Conservation (phyloP, 2,113 vertebrate genomes). For the Epinephelus moara region DNA sequence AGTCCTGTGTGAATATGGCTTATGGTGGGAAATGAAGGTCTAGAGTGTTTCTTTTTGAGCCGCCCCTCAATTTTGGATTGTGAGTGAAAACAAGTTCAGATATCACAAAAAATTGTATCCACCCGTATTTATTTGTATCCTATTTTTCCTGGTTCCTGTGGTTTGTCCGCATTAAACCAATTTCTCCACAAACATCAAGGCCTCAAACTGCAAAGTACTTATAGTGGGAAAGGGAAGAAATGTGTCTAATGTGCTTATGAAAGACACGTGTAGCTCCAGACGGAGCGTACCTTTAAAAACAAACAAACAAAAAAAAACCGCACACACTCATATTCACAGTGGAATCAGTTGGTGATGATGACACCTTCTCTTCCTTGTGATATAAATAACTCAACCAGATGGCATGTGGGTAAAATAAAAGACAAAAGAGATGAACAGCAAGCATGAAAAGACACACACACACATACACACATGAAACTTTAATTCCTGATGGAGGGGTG, state of each 20-base stretch:
- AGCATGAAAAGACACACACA: constrained; percentile 31
- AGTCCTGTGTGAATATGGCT: too few relatives aligned
- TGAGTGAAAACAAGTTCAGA: background rate
- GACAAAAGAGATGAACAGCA: constrained; percentile 34
- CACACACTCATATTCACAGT: constrained; percentile 7
- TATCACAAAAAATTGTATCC: background rate
- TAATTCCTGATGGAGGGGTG: background rate
- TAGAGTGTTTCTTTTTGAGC: background rate
- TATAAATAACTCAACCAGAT: constrained; percentile 67
- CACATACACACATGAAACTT: constrained; percentile 23
- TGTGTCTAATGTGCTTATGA: constrained; percentile 4
- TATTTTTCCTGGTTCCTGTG: background rate
- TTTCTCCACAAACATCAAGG: background rate
- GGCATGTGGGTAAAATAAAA: constrained; percentile 64
- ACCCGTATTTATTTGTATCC: too few relatives aligned
- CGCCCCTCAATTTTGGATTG: background rate
- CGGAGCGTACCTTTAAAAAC: background rate
- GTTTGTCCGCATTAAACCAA: background rate
- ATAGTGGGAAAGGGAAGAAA: background rate
- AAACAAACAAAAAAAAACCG: background rate
- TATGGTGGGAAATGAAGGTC: background rate
- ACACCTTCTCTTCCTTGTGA: constrained; percentile 60
- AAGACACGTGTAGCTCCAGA: background rate
- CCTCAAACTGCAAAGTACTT: background rate
- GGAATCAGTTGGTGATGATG: constrained; percentile 58